Evolutionary conservation across 1,140 invertebrate species (phyloP), one percentile per base, ranked within the genome.

Genomic region (Hyles euphorbiae): DNA sequence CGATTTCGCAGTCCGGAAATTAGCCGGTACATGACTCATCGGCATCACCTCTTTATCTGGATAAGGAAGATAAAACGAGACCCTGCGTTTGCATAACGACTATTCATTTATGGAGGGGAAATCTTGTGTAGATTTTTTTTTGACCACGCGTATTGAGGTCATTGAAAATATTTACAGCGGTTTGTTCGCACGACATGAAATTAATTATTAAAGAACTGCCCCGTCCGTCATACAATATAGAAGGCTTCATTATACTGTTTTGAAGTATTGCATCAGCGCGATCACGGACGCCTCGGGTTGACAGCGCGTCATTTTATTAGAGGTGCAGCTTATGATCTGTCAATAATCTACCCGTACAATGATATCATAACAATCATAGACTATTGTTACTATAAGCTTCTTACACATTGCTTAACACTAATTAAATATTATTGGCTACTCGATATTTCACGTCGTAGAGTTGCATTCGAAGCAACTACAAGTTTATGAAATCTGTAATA

Each of bases 1-100:
- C 56, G 67, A 73, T 79, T 74, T 66, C 69, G 65, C 64, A 70
- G 68, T 65, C 64, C 77, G 78, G 77, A 86, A 78, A 79, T 81
- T 67, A 72, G 63, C 53, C 60, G 60, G 11, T 22, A 36, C 40
- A 67, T 87, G 81, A 84, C 56, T 83, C 78, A 87, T 62, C 1
- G 5, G 36, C 36, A 40, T 40, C 66, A 59, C 44, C 56, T 70
- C 66, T 73, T 80, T 83, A 79, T 81, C 74, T 82, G 63, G 69
- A 72, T 82, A 70, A 76, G 73, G 67, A 64, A 75, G 75, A 78
- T 80, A 76, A 77, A 69, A 74, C 59, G 58, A 67, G 63, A 70
- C 60, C 60, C 66, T 57, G 52, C 60, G 61, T 75, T 78, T 75
- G 60, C 56, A 68, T 61, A 72, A 62, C 56, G 57, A 59, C 62